Conservation (phyloP, 1,140 invertebrate species). For the Portunus trituberculatus region DNA sequence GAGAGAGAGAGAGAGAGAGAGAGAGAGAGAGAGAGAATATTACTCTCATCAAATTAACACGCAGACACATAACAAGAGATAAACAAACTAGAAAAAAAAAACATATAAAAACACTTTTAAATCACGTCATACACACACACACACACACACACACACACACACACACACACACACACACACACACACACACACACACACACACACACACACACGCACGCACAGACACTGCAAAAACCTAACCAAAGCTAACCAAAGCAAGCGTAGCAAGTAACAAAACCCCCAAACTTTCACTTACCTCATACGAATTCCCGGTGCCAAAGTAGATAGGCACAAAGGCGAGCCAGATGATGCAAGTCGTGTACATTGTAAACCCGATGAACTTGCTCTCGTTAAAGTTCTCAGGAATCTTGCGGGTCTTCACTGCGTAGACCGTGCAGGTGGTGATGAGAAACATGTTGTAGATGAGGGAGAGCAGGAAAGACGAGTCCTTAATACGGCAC, state of each 20-base stretch:
- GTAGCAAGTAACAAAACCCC: background rate
- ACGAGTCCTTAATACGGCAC: constrained; percentile 84
- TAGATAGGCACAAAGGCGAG: constrained; percentile 85
- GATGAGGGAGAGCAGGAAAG: constrained; percentile 84
- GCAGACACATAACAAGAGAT: background rate
- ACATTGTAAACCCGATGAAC: constrained; percentile 87
- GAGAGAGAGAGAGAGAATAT: background rate
- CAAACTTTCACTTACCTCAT: constrained; percentile 80
- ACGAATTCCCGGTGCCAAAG: constrained; percentile 84
- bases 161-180: background rate
- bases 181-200: background rate
- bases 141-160: background rate
- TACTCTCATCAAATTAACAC: no score
- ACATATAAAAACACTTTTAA: no score
- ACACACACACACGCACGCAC: constrained; percentile 6
- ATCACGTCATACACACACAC: constrained; percentile 8
- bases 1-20: background rate
- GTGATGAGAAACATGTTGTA: constrained; percentile 86
- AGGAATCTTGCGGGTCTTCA: constrained; percentile 85
- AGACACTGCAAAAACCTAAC: background rate
- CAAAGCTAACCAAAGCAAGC: background rate
- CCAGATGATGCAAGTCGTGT: constrained; percentile 86
- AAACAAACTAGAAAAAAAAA: background rate
- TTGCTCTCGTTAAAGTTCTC: constrained; percentile 86
- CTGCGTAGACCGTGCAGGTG: constrained; percentile 85